Base-by-base conservation (phyloP, 2,797 vertebrate species). In the Sebastes baramenuke region DNA sequence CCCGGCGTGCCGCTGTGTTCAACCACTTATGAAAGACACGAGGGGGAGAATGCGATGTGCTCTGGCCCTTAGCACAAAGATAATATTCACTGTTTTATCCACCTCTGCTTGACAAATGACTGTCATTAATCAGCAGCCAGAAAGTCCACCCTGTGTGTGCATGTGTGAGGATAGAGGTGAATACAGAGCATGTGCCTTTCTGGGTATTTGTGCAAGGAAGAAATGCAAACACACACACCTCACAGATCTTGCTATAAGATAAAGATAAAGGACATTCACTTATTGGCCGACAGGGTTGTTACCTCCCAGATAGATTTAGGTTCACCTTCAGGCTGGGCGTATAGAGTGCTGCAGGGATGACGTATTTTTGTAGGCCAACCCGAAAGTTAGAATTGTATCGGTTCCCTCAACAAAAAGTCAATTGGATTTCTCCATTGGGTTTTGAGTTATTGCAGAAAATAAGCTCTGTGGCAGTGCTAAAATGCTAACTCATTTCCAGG, bases 21-120 rank as follows among this genome's bases (percentile, higher is more conserved):
- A 93, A 86, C 91, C 93, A 89, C 92, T 94, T 94, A 94, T 94
- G 90, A 94, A 95, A 94, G 91, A 93, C 93, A 92, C 27, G 49
- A 80, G 86, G 72, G 87, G 89, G 86, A 81, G 88, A 77, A 87
- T 55, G 86, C 70, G 88, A 90, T 90, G 87, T 86, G 86, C 89
- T 88, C 84, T 75, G 88, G 88, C 90, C 89, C 87, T 93, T 91
- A 93, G 89, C 84, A 84, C 89, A 93, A 93, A 93, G 92, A 95
- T 94, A 94, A 95, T 95, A 95, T 94, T 95, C 93, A 87, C 85
- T 90, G 89, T 93, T 95, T 95, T 92, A 95, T 94, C 93, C 92
- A 91, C 88, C 90, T 92, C 90, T 88, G 92, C 91, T 80, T 94
- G 93, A 93, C 90, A 94, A 95, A 95, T 94, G 92, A 88, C 89